These are phyloP conservation scores for Hyphantria cunea DNA, from an alignment of 1,140 invertebrate species.

Conservation along the genomic window DNA sequence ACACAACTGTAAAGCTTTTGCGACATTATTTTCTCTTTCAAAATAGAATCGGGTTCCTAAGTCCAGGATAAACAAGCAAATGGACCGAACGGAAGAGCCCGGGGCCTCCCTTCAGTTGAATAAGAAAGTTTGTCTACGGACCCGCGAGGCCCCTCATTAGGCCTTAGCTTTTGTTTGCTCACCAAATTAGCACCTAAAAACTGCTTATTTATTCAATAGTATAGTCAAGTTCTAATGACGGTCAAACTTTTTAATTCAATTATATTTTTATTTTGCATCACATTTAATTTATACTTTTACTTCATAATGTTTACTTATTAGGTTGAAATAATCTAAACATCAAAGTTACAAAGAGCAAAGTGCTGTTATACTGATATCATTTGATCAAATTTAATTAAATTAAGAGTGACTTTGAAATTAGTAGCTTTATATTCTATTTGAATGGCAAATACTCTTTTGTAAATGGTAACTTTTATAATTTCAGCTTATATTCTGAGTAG, in stretches of 20 bases:
- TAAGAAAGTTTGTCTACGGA: slow-evolving; percentile 74
- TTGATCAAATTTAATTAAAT: too few relatives aligned
- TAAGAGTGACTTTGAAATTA: too few relatives aligned
- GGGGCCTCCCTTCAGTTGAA: slow-evolving; percentile 55
- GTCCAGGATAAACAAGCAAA: slow-evolving; percentile 75
- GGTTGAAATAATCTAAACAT: too few relatives aligned
- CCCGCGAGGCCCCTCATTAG: slow-evolving; percentile 74
- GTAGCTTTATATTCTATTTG: too few relatives aligned
- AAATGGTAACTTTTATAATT: too few relatives aligned
- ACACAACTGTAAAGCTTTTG: slow-evolving; percentile 36
- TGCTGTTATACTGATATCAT: too few relatives aligned
- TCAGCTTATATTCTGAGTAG: too few relatives aligned
- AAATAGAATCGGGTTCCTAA: slow-evolving; percentile 50
- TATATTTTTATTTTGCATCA: slow-evolving; percentile 13
- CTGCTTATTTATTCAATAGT: slow-evolving; percentile 57
- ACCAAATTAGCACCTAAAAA: slow-evolving; percentile 76
- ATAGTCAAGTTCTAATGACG: slow-evolving; percentile 60
- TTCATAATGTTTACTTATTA: too few relatives aligned
- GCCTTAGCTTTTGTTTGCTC: slow-evolving; percentile 73
- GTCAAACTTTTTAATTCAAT: slow-evolving; percentile 14
- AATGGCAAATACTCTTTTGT: too few relatives aligned
- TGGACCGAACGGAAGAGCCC: slow-evolving; percentile 72
- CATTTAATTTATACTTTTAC: too few relatives aligned
- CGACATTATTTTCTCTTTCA: slow-evolving; percentile 55
- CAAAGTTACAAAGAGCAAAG: too few relatives aligned